Conservation (phyloP, 2,797 vertebrate species). For the Pteronotus mesoamericanus region DNA sequence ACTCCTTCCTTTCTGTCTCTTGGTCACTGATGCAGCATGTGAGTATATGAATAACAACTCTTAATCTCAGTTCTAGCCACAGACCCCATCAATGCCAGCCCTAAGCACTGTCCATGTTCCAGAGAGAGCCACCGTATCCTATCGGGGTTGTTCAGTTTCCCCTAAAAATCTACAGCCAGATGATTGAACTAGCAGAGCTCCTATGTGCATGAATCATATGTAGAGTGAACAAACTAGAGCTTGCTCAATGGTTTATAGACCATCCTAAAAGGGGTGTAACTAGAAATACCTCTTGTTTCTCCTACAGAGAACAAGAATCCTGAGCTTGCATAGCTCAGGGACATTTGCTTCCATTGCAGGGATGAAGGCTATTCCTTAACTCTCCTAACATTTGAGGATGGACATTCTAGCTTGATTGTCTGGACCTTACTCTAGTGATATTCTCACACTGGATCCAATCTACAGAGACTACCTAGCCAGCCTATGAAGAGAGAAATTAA, state of each 20-base stretch:
- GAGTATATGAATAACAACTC: background rate
- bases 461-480: background rate
- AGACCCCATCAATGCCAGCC: background rate
- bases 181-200: background rate
- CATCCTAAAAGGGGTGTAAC: background rate
- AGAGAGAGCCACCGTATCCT: background rate
- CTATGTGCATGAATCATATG: background rate
- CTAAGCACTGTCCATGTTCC: background rate
- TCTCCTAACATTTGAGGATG: background rate
- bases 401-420: background rate
- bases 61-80: background rate
- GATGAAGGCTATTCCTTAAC: background rate
- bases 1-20: background rate
- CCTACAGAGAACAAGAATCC: background rate
- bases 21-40: background rate
- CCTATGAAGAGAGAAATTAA: background rate
- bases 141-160: background rate
- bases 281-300: background rate
- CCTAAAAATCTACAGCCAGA: background rate
- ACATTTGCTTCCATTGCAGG: background rate
- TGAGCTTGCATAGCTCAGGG: background rate
- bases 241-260: background rate
- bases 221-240: background rate
- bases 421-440: background rate
- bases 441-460: background rate